Evolutionary conservation across 1,140 invertebrate genomes (phyloP).

Genomic region (Sminthurides bifidus): DNA sequence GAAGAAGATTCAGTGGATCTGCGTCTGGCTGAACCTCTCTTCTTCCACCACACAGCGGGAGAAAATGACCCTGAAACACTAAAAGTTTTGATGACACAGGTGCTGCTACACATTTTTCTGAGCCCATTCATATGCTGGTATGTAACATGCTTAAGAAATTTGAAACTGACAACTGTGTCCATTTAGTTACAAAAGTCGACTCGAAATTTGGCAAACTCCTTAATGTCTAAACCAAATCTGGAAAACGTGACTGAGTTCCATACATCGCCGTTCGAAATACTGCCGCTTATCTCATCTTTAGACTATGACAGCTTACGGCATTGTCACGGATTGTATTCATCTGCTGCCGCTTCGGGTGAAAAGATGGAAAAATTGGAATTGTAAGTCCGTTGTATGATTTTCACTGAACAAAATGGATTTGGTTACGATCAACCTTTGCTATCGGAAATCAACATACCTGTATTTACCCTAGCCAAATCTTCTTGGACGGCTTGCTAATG

Average conservation of each 20-base stretch:
- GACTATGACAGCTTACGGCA: slow-evolving; percentile 22
- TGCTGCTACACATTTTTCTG: too few relatives aligned
- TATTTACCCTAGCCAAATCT: slow-evolving; percentile 18
- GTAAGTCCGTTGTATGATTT: slow-evolving; percentile 16
- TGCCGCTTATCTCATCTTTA: slow-evolving; percentile 19
- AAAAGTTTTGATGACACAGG: slow-evolving; percentile 9
- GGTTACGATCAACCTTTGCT: neutral
- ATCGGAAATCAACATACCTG: neutral
- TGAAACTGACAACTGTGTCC: neutral
- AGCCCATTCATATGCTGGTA: neutral
- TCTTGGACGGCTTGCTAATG: slow-evolving; percentile 22
- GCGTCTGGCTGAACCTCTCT: slow-evolving; percentile 13
- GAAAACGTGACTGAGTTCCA: slow-evolving; percentile 15
- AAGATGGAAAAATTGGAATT: slow-evolving; percentile 13
- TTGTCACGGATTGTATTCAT: slow-evolving; percentile 6
- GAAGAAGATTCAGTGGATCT: slow-evolving; percentile 26
- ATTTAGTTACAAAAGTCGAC: neutral
- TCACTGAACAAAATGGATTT: neutral
- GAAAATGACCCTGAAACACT: slow-evolving; percentile 20
- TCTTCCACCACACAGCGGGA: slow-evolving; percentile 18
- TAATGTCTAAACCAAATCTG: neutral
- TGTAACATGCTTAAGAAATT: neutral
- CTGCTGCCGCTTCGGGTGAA: neutral
- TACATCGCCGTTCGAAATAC: slow-evolving; percentile 15
- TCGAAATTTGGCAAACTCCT: too few relatives aligned